Percentiles rank a stretch among this genome's conserved stretches.
Conservation (phyloP, 2,888 invertebrate species). For the Platerodrilus igneus region DNA sequence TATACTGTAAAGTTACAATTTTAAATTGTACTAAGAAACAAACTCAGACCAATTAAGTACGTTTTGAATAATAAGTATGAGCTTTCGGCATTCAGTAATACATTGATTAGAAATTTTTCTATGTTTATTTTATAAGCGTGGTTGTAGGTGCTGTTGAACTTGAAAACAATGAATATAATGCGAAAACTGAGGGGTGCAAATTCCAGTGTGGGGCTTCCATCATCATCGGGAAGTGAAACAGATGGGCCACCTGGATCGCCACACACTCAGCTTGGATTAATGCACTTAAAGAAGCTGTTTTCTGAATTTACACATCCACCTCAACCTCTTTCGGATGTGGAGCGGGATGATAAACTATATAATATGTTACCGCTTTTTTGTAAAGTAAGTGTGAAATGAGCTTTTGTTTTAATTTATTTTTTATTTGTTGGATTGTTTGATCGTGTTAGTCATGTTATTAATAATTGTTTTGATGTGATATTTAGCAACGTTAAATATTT, state of each 20-base stretch:
- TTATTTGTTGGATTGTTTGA: too few species aligned
- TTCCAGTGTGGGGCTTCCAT: slow-evolving; percentile 50
- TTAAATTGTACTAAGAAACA: too few species aligned
- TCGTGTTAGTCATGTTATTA: too few species aligned
- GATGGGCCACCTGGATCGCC: slow-evolving; percentile 61
- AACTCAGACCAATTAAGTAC: too few species aligned
- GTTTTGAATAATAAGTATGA: too few species aligned
- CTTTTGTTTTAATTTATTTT: too few species aligned
- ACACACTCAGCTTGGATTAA: slow-evolving; percentile 85
- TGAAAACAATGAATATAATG: slow-evolving; percentile 79
- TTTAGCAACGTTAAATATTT: too few species aligned
- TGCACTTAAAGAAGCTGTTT: slow-evolving; percentile 95
- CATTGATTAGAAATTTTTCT: neutral
- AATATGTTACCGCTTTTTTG: slow-evolving; percentile 97
- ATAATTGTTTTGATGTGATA: too few species aligned
- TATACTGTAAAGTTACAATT: too few species aligned
- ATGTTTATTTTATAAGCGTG: neutral
- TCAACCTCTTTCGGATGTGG: slow-evolving; percentile 71
- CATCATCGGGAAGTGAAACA: slow-evolving; percentile 52
- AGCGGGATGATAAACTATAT: slow-evolving; percentile 89
- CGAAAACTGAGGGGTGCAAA: slow-evolving; percentile 74
- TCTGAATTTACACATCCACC: slow-evolving; percentile 89
- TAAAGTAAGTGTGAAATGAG: slow-evolving; percentile 61
- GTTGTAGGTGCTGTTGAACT: too few species aligned
- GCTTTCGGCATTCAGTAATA: too few species aligned